A percentile compares a stretch with the other conserved stretches of the same genome.
These are phyloP conservation scores for Panulirus ornatus DNA, from an alignment of 1,140 invertebrate genomes.

Conservation along the genomic window DNA sequence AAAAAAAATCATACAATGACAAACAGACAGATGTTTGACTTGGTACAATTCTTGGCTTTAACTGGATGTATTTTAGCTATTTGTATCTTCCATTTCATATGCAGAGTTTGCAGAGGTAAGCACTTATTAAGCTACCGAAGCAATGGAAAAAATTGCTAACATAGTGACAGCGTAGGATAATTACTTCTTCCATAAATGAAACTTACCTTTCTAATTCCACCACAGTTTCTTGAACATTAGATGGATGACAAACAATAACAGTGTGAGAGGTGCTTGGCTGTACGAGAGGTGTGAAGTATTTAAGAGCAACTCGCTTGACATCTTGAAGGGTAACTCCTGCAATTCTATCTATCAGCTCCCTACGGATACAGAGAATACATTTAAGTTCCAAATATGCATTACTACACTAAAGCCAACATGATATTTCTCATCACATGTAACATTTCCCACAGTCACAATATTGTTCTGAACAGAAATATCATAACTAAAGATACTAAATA, in stretches of 20 bases:
- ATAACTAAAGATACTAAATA: no score
- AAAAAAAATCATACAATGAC: no score
- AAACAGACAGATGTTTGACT: neutral
- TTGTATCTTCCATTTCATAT: neutral
- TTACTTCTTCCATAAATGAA: neutral
- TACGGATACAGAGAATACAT: slow-evolving; percentile 77
- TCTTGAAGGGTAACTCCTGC: slow-evolving; percentile 84
- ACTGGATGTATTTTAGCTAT: neutral
- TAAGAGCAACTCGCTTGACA: slow-evolving; percentile 83
- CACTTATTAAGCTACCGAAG: neutral
- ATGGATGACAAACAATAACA: slow-evolving; percentile 87
- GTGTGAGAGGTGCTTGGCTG: slow-evolving; percentile 82
- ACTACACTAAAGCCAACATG: no score
- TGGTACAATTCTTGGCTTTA: neutral
- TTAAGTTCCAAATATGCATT: neutral
- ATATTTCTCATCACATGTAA: no score
- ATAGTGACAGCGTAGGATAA: neutral
- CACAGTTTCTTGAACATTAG: slow-evolving; percentile 84
- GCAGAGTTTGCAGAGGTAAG: neutral
- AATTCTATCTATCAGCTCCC: slow-evolving; percentile 84
- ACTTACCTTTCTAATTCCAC: slow-evolving; percentile 85
- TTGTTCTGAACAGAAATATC: no score
- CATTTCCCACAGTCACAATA: no score
- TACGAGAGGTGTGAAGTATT: slow-evolving; percentile 84
- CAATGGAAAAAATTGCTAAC: neutral